Base-by-base conservation (phyloP, 2,113 vertebrate species). In the Phrynosoma blainvillii region DNA sequence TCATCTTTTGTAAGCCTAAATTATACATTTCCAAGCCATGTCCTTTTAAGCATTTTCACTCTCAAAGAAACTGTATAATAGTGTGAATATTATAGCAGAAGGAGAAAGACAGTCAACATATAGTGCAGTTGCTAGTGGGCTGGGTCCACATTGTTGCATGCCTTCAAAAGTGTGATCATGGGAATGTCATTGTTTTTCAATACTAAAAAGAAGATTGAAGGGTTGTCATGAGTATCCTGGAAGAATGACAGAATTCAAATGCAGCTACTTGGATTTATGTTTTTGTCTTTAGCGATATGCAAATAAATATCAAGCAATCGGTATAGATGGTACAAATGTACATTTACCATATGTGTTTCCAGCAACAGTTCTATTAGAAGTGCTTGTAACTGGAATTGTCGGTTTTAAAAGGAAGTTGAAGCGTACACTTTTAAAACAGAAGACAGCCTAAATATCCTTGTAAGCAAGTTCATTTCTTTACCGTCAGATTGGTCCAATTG, bases 371-470 rank as follows among this genome's bases (percentile, higher is more conserved):
- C 36, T 36, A 73, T 47, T 47, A 47, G 47, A 47, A 47, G 47
- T 47, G 40, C 21, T 70, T 52, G n/a, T 62, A 62, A 74, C 30
- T 23, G 81, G 36, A 74, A 74, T 81, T 32, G 79, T 78, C 18
- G 70, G 21, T 70, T 79, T 52, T 70, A 25, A 70, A 68, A 65
- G 12, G 3, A 54, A 14, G 21, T 56, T 56, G 76, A 36, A 32
- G 7, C 5, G 16, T 25, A 62, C n/a, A 62, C 30, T 80, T 80
- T 23, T 10, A 52, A 32, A 32, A 80, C 10, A 13, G 21, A 2
- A 2, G 13, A 11, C 92, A 90, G 75, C 82, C 27, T 90, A 87
- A 91, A 90, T 2, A 5, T 89, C 82, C 74, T 36, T 36, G 7
- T 59, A 74, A 6, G 42, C 71, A 79, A 66, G 56, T 74, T 89